Evolutionary conservation across 2,888 invertebrate genomes (phyloP), one percentile per base, ranked within the genome.

Genomic region (Parthenolecanium corni): DNA sequence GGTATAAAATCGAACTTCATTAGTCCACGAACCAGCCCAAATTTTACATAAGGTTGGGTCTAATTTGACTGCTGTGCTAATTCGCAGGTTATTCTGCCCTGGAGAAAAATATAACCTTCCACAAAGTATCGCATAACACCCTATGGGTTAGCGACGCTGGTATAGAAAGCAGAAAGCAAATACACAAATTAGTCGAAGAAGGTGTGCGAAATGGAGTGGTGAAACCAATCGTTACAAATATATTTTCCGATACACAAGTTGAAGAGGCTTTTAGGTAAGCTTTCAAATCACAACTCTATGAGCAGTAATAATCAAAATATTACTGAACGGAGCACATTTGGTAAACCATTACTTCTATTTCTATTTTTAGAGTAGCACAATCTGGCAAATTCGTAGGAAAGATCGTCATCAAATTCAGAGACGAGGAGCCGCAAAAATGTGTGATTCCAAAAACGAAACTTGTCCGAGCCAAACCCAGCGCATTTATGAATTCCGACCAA

Each of bases 41-140:
- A n/a, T n/a, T n/a, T n/a, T n/a, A n/a, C n/a, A n/a, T n/a, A n/a
- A n/a, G n/a, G n/a, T n/a, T n/a, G n/a, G n/a, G n/a, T n/a, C n/a
- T n/a, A n/a, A n/a, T n/a, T n/a, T n/a, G n/a, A n/a, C n/a, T n/a
- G n/a, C n/a, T n/a, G n/a, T n/a, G n/a, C n/a, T n/a, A n/a, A n/a
- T n/a, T 31, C 16, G 36, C n/a, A 63, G 63, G 63, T 9, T 46
- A 53, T 18, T 31, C 53, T 21, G 63, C 47, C 2, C 14, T 21
- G 1, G 53, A 63, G n/a, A 66, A 65, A 25, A 65, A 64, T 52
- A 64, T 66, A 4, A 23, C 56, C 2, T 49, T 52, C 20, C 56
- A 47, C 36, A 66, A 66, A 38, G 52, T 66, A 6, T 65, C 66
- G 20, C 38, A 65, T 38, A 36, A 62, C 49, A 58, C 64, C 21